These are phyloP conservation scores for Meteorus colon DNA, from an alignment of 2,888 invertebrate genomes.

Conservation along the genomic window DNA sequence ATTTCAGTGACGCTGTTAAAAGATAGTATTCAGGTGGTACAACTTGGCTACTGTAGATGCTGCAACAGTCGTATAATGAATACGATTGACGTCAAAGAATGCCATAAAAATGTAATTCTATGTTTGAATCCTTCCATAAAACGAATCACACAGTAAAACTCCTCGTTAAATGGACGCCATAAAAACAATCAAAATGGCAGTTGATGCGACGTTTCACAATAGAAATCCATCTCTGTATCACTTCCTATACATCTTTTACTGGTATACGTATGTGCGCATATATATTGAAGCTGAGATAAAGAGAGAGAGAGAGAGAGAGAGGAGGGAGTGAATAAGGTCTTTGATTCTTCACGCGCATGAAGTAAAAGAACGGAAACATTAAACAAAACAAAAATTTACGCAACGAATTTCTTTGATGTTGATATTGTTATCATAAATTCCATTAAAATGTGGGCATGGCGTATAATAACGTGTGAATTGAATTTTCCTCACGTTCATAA, in stretches of 20 bases:
- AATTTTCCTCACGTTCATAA: no score
- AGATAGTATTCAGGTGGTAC: background rate
- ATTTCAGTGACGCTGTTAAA: background rate
- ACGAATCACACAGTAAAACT: conserved; percentile 18
- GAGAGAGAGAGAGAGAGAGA: background rate
- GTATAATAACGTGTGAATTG: no score
- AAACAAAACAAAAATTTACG: no score
- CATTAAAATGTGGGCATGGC: no score
- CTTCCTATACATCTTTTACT: background rate
- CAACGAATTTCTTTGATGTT: no score
- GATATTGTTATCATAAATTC: no score
- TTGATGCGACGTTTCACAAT: background rate
- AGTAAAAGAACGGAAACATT: no score
- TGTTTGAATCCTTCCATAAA: conserved; percentile 11
- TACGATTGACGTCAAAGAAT: conserved; percentile 15
- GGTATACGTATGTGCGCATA: background rate
- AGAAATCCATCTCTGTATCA: background rate
- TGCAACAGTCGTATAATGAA: conserved; percentile 19
- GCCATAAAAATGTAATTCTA: conserved; percentile 1
- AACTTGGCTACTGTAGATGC: background rate
- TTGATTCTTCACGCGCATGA: background rate
- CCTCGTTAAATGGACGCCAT: background rate
- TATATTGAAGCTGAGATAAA: background rate
- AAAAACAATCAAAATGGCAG: conserved; percentile 18
- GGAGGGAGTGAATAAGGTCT: background rate